Base-by-base conservation (phyloP, 1,140 invertebrate genomes). In the Eufriesea mexicana region DNA sequence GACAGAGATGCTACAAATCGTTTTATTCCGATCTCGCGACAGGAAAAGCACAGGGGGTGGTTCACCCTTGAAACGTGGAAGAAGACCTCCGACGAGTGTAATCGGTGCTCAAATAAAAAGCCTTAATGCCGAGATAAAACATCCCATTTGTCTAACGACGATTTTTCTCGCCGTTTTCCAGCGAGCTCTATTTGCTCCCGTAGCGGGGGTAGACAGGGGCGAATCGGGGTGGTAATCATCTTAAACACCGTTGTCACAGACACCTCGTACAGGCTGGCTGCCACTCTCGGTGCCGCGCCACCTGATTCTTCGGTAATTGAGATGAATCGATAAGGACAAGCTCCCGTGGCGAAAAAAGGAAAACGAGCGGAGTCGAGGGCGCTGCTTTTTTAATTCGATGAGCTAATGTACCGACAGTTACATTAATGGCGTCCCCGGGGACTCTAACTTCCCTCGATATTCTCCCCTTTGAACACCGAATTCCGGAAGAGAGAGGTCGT, bases 71-170 rank as follows among this genome's bases (percentile, higher is more conserved):
- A 67, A 70, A 86, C 89, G 66, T 84, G 86, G 83, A 85, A 87
- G 85, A 14, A 81, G 86, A 81, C 80, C 79, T 83, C 85, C 82
- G 72, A 51, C 55, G 25, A 59, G 54, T 67, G 86, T 90, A 93
- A 94, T 94, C 92, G 91, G 86, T 89, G 90, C 87, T 92, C 91
- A 92, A 93, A 93, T 92, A 93, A 93, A 93, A 92, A 92, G 90
- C 89, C 89, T 89, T 93, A 92, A 93, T 91, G 89, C 91, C 91
- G 91, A 57, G 93, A 94, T 94, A 94, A 94, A 94, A 92, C 91
- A 90, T 89, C 89, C 90, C 93, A 94, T 94, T 94, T 94, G 92
- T 94, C 93, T 92, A 91, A 92, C 90, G 89, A 91, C 91, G 90
- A 94, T 94, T 93, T 93, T 93, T 94, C 89, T 90, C 89, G 76